A percentile compares a stretch with the other conserved stretches of the same genome.
These are phyloP conservation scores for Centrocercus urophasianus DNA, from an alignment of 2,113 vertebrate genomes.

Conservation along the genomic window DNA sequence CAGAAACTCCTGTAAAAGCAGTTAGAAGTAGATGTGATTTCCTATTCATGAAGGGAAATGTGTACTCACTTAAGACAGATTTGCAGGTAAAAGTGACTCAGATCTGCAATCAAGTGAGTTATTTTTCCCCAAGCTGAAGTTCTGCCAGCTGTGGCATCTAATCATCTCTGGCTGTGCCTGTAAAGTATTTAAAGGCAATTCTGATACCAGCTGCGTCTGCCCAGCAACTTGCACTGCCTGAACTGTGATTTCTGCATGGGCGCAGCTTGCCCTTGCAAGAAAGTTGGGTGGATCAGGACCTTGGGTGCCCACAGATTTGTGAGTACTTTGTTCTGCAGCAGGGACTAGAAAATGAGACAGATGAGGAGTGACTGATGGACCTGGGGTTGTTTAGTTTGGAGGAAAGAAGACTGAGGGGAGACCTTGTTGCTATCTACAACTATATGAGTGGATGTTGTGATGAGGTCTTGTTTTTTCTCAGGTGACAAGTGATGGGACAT, in stretches of 20 bases:
- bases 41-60: not conserved
- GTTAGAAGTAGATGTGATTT: not conserved
- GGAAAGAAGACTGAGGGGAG: not conserved
- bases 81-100: not conserved
- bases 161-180: not conserved
- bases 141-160: not conserved
- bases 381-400: too few species aligned
- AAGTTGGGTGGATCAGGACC: accelerated
- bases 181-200: not conserved
- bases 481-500: not conserved
- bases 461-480: not conserved
- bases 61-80: not conserved
- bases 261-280: not conserved
- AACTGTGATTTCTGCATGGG: not conserved
- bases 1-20: not conserved
- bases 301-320: not conserved
- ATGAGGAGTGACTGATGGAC: too few species aligned
- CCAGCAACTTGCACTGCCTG: not conserved
- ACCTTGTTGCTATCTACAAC: not conserved
- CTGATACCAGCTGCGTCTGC: not conserved
- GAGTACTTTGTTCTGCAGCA: not conserved
- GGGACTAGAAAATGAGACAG: not conserved
- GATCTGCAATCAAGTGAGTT: not conserved
- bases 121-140: not conserved
- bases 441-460: not conserved